Percentiles rank a stretch among this genome's conserved stretches.
Conservation (phyloP, 2,888 invertebrate species). For the Quadriops clusia region DNA sequence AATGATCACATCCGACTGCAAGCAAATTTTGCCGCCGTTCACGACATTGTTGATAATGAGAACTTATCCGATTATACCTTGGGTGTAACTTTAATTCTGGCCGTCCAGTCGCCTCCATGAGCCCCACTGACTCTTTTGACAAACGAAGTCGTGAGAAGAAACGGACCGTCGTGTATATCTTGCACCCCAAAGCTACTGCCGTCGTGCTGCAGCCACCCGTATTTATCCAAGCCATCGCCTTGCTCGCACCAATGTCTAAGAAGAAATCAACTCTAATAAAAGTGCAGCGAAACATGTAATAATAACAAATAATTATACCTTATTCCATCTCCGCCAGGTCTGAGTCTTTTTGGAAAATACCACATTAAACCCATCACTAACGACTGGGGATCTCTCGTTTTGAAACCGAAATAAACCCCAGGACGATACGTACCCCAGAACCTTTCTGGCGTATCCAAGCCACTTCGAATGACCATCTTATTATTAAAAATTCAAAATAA, state of each 20-base stretch:
- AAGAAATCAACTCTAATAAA: constrained; percentile 8
- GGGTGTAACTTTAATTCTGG: constrained; percentile 56
- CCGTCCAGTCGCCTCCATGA: constrained; percentile 90
- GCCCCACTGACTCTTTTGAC: constrained; percentile 71
- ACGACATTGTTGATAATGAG: neutral
- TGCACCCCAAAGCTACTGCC: constrained; percentile 87
- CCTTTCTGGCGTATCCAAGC: constrained; percentile 59
- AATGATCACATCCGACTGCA: too few relatives aligned
- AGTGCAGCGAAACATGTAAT: constrained; percentile 3
- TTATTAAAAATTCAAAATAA: constrained; percentile 3
- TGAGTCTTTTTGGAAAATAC: constrained; percentile 66
- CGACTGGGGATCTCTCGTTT: constrained; percentile 79
- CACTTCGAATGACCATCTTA: constrained; percentile 58
- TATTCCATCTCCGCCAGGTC: constrained; percentile 61
- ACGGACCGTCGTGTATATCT: constrained; percentile 69
- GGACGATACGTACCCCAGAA: constrained; percentile 94
- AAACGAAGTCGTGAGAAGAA: constrained; percentile 72
- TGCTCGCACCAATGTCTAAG: constrained; percentile 87
- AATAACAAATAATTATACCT: constrained; percentile 36
- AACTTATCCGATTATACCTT: constrained; percentile 30
- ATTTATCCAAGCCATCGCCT: constrained; percentile 64
- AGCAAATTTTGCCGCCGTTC: too few relatives aligned
- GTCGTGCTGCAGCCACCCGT: constrained; percentile 91
- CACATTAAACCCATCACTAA: constrained; percentile 93
- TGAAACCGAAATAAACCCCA: constrained; percentile 81